These are phyloP conservation scores for Drosophila burlai DNA, from an alignment of 1,140 invertebrate genomes.

Conservation along the genomic window DNA sequence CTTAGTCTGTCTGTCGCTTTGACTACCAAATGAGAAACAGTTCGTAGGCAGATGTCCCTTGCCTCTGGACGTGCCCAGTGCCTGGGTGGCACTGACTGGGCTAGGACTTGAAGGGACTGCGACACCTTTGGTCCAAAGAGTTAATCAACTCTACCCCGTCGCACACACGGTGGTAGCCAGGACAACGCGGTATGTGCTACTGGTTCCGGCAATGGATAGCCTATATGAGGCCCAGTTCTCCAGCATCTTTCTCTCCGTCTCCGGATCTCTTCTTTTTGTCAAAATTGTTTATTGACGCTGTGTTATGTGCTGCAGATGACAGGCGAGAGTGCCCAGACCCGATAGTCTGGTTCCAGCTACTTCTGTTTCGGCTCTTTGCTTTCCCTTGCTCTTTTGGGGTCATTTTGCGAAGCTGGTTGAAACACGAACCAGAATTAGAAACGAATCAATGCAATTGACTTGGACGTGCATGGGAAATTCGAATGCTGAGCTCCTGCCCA, in stretches of 20 bases:
- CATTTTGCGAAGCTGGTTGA: slow-evolving; percentile 53
- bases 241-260: slow-evolving; percentile 12
- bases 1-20: slow-evolving; percentile 19
- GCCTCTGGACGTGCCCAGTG: slow-evolving; percentile 14
- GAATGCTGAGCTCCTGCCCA: slow-evolving; percentile 18
- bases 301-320: slow-evolving; percentile 76
- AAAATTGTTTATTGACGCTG: slow-evolving; percentile 78
- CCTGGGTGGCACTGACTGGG: neutral
- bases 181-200: slow-evolving; percentile 22
- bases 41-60: slow-evolving; percentile 22
- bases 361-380: slow-evolving; percentile 17
- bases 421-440: slow-evolving; percentile 57
- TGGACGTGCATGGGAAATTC: slow-evolving; percentile 68
- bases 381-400: slow-evolving; percentile 44
- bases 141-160: slow-evolving; percentile 53
- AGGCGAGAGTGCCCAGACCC: slow-evolving; percentile 42
- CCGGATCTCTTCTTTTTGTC: slow-evolving; percentile 30
- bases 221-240: slow-evolving; percentile 11
- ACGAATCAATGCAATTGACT: slow-evolving; percentile 72
- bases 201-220: slow-evolving; percentile 22
- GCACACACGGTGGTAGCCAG: slow-evolving; percentile 14
- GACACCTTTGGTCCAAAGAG: slow-evolving; percentile 48
- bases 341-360: slow-evolving; percentile 17
- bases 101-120: slow-evolving; percentile 27
- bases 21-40: slow-evolving; percentile 40